Percentiles rank a stretch among this genome's conserved stretches.
phyloP scores from a whole-genome alignment of 1,140 invertebrate species.

The Megalopta genalis region DNA sequence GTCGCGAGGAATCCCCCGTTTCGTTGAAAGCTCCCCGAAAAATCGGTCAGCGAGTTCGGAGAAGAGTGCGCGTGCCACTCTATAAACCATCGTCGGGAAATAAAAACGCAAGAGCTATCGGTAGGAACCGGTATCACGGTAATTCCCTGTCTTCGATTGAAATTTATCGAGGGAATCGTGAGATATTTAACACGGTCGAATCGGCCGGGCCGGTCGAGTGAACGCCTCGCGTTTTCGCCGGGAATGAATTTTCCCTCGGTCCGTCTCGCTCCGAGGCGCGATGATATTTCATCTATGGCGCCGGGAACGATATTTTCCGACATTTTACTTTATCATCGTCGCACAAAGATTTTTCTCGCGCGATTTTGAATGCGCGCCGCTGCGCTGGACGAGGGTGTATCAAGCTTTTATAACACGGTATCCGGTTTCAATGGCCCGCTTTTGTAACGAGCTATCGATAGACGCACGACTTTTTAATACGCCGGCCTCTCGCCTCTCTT shows the following conservation, averaged over 20 bases:
- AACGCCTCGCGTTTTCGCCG: background rate
- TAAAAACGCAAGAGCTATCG: background rate
- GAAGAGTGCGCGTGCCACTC: no score
- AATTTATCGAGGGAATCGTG: slow-evolving; percentile 18
- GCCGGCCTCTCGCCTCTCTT: background rate
- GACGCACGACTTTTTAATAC: slow-evolving; percentile 59
- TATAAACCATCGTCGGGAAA: background rate
- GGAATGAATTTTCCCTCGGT: background rate
- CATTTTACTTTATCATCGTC: slow-evolving; percentile 47
- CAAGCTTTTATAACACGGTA: slow-evolving; percentile 54
- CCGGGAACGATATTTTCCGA: slow-evolving; percentile 32
- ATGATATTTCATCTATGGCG: slow-evolving; percentile 31
- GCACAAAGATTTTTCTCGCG: slow-evolving; percentile 49
- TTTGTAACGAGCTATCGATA: slow-evolving; percentile 63
- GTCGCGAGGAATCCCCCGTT: background rate
- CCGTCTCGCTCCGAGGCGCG: background rate
- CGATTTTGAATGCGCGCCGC: slow-evolving; percentile 54
- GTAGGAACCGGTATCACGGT: background rate
- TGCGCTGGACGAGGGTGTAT: slow-evolving; percentile 37
- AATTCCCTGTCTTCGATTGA: slow-evolving; percentile 12
- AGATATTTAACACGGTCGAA: slow-evolving; percentile 25
- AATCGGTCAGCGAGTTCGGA: background rate
- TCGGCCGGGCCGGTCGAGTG: background rate
- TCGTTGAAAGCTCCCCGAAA: background rate
- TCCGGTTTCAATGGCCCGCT: slow-evolving; percentile 51